Evolutionary conservation across 1,140 invertebrate genomes (phyloP).

Genomic region (Argopecten irradians): DNA sequence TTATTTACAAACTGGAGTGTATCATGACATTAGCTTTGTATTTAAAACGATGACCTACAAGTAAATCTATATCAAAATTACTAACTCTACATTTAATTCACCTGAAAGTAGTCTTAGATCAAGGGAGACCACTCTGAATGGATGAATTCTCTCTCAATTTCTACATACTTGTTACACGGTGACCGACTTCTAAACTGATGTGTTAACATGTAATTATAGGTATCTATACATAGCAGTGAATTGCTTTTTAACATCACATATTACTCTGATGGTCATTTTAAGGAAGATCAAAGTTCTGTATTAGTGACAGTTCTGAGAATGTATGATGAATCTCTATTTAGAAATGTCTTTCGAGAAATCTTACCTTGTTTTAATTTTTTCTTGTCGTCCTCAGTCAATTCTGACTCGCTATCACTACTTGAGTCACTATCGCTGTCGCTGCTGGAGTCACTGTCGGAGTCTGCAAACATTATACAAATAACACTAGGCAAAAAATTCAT

Average conservation of each 20-base stretch:
- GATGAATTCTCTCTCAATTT: neutral
- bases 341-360: neutral
- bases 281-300: neutral
- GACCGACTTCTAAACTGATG: too few species aligned
- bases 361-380: slow-evolving; percentile 5
- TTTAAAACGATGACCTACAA: too few species aligned
- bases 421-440: neutral
- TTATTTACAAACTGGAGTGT: too few species aligned
- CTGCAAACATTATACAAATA: neutral
- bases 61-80: too few species aligned
- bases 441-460: neutral
- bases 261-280: too few species aligned
- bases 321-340: neutral
- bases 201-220: too few species aligned
- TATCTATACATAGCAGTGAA: too few species aligned
- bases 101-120: too few species aligned
- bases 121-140: slow-evolving; percentile 10
- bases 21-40: too few species aligned
- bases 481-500: neutral
- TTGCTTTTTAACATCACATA: too few species aligned
- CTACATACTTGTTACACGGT: too few species aligned
- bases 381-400: neutral
- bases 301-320: neutral
- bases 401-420: neutral
- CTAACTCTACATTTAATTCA: too few species aligned